Conservation (phyloP, 2,797 vertebrate genomes). For the Glyptemys insculpta region DNA sequence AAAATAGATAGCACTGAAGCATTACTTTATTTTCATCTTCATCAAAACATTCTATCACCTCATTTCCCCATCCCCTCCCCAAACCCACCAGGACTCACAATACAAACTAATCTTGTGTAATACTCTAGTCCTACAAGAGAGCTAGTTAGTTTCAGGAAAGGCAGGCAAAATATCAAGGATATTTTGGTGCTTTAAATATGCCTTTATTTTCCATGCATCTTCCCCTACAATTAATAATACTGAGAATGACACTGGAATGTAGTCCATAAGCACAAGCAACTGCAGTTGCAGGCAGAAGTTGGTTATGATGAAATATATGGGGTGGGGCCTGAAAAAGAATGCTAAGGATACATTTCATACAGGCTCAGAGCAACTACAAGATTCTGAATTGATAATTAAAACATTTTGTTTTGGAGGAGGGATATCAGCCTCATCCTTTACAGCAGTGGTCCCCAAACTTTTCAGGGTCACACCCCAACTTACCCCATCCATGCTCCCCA, state of each 20-base stretch:
- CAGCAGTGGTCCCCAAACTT: neutral
- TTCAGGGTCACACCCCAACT: too few relatives aligned
- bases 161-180: neutral
- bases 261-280: neutral
- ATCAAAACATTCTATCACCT: neutral
- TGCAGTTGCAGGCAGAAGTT: neutral
- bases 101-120: neutral
- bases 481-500: too few relatives aligned
- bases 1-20: neutral
- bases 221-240: neutral
- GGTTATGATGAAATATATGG: neutral
- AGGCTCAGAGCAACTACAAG: neutral
- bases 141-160: neutral
- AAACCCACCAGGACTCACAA: neutral
- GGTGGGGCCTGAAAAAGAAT: neutral
- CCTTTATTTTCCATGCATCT: neutral
- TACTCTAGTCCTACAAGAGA: neutral
- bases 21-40: neutral
- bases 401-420: conserved; percentile 5
- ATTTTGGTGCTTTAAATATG: neutral
- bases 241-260: neutral
- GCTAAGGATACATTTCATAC: neutral
- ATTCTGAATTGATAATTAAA: conserved; percentile 7
- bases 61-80: neutral
- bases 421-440: neutral